Evolutionary conservation across 2,113 vertebrate species (phyloP).

Genomic region (Bujurquina vittata): DNA sequence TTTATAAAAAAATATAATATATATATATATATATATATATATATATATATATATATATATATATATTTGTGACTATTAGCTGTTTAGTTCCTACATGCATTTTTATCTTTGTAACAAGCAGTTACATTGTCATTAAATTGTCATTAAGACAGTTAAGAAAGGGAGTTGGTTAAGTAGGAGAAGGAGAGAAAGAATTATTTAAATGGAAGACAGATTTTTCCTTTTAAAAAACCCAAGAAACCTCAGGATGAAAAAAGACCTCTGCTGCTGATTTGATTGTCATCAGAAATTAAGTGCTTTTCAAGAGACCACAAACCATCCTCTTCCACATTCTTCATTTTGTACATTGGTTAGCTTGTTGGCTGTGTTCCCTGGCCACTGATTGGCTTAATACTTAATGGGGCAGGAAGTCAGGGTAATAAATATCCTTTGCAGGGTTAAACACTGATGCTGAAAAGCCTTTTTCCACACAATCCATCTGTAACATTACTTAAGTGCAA

Average conservation of each 20-base stretch:
- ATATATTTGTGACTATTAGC: background rate
- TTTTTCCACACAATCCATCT: conserved; percentile 50
- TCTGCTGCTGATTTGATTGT: conserved; percentile 66
- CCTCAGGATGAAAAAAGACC: conserved; percentile 33
- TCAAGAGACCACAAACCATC: conserved; percentile 40
- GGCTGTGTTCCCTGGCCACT: conserved; percentile 55
- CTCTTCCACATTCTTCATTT: conserved; percentile 31
- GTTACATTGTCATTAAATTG: background rate
- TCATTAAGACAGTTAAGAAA: background rate
- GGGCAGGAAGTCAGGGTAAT: conserved; percentile 51
- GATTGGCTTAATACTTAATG: conserved; percentile 73
- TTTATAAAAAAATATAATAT: too few species aligned
- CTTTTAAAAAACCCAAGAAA: conserved; percentile 26
- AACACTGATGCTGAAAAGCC: conserved; percentile 55
- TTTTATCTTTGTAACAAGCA: background rate
- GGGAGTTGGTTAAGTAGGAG: background rate
- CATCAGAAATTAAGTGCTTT: conserved; percentile 64
- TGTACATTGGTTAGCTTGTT: conserved; percentile 40
- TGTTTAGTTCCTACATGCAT: background rate
- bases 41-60: too few species aligned
- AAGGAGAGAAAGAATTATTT: conserved; percentile 14
- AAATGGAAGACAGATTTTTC: conserved; percentile 56
- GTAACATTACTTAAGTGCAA: conserved; percentile 11
- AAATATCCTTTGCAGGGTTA: conserved; percentile 59
- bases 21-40: too few species aligned